phyloP scores from a whole-genome alignment of 1,140 invertebrate species.

The Scaptomyza pallida region DNA sequence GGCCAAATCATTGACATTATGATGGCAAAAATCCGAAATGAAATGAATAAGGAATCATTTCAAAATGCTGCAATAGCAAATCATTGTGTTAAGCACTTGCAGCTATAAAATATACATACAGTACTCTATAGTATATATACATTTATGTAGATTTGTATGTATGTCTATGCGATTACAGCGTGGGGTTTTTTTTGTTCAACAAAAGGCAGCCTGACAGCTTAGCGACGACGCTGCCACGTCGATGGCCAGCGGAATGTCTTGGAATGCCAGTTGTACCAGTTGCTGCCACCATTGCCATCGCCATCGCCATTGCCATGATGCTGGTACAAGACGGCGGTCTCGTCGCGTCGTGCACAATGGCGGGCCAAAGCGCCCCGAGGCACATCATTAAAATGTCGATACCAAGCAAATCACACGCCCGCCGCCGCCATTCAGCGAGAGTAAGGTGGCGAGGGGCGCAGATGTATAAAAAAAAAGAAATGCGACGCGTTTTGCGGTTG shows the following conservation, averaged over 20 bases:
- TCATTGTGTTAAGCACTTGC: slow-evolving; percentile 69
- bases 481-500: slow-evolving; percentile 56
- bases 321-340: slow-evolving; percentile 60
- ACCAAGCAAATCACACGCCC: slow-evolving; percentile 81
- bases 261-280: slow-evolving; percentile 38
- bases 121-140: slow-evolving; percentile 1
- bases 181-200: slow-evolving; percentile 1
- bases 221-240: slow-evolving; percentile 28
- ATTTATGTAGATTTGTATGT: slow-evolving; percentile 6
- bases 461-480: slow-evolving; percentile 58
- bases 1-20: slow-evolving; percentile 65
- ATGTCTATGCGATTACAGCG: neutral
- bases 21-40: slow-evolving; percentile 28
- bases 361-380: slow-evolving; percentile 61
- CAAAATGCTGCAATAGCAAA: slow-evolving; percentile 35
- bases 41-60: slow-evolving; percentile 36
- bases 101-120: slow-evolving; percentile 47
- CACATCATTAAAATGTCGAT: slow-evolving; percentile 84
- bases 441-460: too few relatives aligned
- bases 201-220: slow-evolving; percentile 52
- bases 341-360: slow-evolving; percentile 24
- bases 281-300: slow-evolving; percentile 23
- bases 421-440: slow-evolving; percentile 53
- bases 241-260: slow-evolving; percentile 51
- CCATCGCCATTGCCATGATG: slow-evolving; percentile 35